Conservation (phyloP, 2,113 vertebrate genomes). For the Galeopterus variegatus region DNA sequence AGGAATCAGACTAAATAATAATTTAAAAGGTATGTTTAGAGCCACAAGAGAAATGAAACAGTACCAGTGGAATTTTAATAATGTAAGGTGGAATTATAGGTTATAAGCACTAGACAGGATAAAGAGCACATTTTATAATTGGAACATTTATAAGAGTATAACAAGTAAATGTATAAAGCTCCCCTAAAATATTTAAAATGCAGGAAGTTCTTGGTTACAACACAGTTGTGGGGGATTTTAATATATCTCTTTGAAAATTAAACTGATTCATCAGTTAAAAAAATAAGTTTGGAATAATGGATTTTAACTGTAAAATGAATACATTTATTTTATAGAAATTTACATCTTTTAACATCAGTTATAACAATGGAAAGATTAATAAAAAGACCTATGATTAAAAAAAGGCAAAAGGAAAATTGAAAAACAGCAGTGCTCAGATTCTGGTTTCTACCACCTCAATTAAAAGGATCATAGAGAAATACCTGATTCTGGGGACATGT, state of each 20-base stretch:
- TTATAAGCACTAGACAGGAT: background rate
- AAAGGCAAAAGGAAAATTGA: background rate
- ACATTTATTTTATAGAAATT: conserved; percentile 1
- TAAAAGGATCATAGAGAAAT: conserved; percentile 14
- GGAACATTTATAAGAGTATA: background rate
- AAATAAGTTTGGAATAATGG: background rate
- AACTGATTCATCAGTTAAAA: background rate
- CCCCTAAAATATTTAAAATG: background rate
- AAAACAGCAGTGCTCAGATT: background rate
- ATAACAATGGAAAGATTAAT: background rate
- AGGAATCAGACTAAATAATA: conserved; percentile 28
- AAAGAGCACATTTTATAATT: background rate
- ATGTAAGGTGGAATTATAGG: conserved; percentile 7
- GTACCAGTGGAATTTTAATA: conserved; percentile 36
- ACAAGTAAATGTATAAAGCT: background rate
- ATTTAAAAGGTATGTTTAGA: background rate
- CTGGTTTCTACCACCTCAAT: background rate
- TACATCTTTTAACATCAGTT: conserved; percentile 2
- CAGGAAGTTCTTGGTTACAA: background rate
- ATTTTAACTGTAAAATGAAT: conserved; percentile 43
- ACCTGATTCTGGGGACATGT: background rate
- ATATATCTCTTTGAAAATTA: conserved; percentile 3
- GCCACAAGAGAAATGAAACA: background rate
- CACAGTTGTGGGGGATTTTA: conserved; percentile 10
- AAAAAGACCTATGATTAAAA: conserved; percentile 26